Base-by-base conservation (phyloP, 2,888 invertebrate species). In the Tethea ocularis region DNA sequence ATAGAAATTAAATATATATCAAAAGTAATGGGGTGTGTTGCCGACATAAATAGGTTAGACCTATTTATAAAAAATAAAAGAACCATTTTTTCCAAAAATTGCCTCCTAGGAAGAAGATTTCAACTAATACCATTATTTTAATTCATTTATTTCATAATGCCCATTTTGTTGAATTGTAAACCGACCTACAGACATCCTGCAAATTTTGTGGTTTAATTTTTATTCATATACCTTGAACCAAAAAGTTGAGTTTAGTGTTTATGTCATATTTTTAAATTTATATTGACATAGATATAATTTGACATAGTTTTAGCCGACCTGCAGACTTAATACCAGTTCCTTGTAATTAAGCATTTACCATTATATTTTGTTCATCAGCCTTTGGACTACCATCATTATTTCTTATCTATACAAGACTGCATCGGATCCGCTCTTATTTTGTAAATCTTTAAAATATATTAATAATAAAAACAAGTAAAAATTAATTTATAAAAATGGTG, bases 1-100 rank as follows among this genome's bases (percentile, higher is more conserved):
- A 57, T 67, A 67, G 61, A 64, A 13, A 54, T 20, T 15, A 33
- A 36, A n/a, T 46, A 46, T 17, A 46, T 6, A 46, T 20, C 20
- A 8, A 46, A 46, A 17, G 20, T 46, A 46, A n/a, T 38, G 38
- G 46, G 46, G 2, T 46, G 17, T 20, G 10, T 46, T 20, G 17
- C 8, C 20, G 17, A 46, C 10, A 46, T 7, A 10, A 8, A 20
- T 10, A 20, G 41, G 46, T 46, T 20, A 7, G 17, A 46, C 17
- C 1, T 17, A 46, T 7, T 36, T n/a, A n/a, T n/a, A 6, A 38
- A 33, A 11, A 33, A 13, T 7, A 3, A 29, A 29, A 10, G 10
- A n/a, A n/a, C n/a, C n/a, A n/a, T n/a, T n/a, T n/a, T n/a, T n/a
- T 10, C 10, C 10, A 29, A 10, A 29, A 29, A 7, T n/a, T n/a